Evolutionary conservation across 2,113 vertebrate genomes (phyloP).

Genomic region (Morphnarchus princeps): DNA sequence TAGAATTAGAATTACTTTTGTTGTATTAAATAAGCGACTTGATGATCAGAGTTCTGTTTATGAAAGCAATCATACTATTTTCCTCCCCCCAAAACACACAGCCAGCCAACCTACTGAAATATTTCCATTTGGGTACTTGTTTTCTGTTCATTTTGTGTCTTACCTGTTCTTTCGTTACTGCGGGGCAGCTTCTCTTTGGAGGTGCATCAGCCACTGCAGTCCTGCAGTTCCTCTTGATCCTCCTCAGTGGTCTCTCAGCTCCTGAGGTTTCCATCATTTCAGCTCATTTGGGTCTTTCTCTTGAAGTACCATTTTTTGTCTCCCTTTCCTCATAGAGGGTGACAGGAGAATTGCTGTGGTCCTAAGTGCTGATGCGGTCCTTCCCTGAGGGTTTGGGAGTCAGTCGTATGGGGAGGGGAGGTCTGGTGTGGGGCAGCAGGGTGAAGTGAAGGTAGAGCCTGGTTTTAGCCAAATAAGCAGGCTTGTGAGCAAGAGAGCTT

Average conservation of each 20-base stretch:
- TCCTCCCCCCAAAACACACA: neutral
- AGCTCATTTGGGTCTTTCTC: neutral
- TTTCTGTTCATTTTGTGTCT: neutral
- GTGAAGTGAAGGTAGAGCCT: neutral
- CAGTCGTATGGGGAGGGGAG: neutral
- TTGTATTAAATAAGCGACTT: accelerated
- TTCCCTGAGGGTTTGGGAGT: neutral
- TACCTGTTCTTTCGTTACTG: neutral
- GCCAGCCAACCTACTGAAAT: neutral
- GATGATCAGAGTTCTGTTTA: neutral
- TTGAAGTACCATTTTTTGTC: neutral
- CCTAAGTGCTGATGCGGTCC: neutral
- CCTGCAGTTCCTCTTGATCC: neutral
- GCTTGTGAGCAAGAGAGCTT: neutral
- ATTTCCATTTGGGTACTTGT: neutral
- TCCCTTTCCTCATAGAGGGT: neutral
- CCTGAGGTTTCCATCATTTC: neutral
- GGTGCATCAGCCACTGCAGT: neutral
- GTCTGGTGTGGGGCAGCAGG: neutral
- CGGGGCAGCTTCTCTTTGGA: neutral
- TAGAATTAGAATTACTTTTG: neutral
- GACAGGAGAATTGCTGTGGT: neutral
- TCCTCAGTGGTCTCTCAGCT: neutral
- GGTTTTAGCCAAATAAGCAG: neutral
- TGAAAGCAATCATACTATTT: neutral